A percentile compares a stretch with the other conserved stretches of the same genome.
Evolutionary conservation across 2,797 vertebrate genomes (phyloP).

Genomic region (Galagoides demidoff): DNA sequence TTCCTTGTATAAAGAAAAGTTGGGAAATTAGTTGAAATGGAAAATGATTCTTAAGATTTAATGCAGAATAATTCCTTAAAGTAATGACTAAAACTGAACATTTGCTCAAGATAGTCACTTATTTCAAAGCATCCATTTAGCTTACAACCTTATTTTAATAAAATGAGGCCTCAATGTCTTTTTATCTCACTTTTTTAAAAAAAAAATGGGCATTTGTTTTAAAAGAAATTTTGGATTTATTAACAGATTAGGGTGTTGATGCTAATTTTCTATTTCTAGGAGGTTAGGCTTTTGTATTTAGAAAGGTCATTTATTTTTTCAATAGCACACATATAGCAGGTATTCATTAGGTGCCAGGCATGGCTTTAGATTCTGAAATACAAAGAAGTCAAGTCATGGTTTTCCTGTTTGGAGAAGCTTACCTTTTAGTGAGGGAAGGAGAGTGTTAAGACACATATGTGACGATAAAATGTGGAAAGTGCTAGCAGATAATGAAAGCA

Average conservation of each 20-base stretch:
- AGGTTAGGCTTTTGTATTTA: slow-evolving; percentile 40
- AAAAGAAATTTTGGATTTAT: slow-evolving; percentile 53
- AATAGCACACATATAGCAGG: background rate
- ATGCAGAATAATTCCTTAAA: slow-evolving; percentile 42
- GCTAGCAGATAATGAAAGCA: background rate
- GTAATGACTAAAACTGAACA: slow-evolving; percentile 12
- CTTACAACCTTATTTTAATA: slow-evolving; percentile 67
- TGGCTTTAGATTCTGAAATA: slow-evolving; percentile 35
- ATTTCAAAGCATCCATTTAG: slow-evolving; percentile 64
- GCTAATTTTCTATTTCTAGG: background rate
- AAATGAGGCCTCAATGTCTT: slow-evolving; percentile 5
- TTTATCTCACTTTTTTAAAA: background rate
- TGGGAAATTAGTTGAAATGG: slow-evolving; percentile 63
- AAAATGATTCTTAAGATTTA: slow-evolving; percentile 46
- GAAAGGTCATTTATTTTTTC: background rate
- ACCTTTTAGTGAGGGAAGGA: background rate
- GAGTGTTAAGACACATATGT: background rate
- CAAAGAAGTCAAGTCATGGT: background rate
- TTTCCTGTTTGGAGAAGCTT: slow-evolving; percentile 29
- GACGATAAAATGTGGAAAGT: background rate
- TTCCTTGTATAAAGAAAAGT: slow-evolving; percentile 67
- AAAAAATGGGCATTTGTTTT: background rate
- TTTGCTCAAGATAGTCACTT: slow-evolving; percentile 54
- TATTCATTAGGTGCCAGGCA: background rate
- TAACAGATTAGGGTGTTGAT: slow-evolving; percentile 14